These are phyloP conservation scores for Camarhynchus parvulus DNA, from an alignment of 2,113 vertebrate genomes.

Conservation along the genomic window DNA sequence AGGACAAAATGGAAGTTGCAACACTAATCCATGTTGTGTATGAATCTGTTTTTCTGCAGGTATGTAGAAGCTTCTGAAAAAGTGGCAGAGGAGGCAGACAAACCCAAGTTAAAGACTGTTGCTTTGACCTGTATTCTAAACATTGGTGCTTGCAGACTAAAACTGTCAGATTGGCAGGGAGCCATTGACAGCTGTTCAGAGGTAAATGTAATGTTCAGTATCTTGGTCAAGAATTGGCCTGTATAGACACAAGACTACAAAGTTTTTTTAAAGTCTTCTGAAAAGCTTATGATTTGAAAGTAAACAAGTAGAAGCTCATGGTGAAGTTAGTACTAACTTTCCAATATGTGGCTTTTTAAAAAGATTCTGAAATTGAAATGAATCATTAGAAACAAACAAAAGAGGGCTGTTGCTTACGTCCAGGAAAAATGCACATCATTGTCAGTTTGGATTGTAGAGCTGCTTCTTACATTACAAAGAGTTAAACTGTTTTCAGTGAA, in stretches of 20 bases:
- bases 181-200: constrained; percentile 89
- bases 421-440: not conserved
- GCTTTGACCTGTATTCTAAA: constrained; percentile 91
- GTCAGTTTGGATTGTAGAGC: not conserved
- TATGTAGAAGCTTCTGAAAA: constrained; percentile 86
- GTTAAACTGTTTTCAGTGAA: not conserved
- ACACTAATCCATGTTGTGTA: not conserved
- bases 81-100: constrained; percentile 73
- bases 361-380: not conserved
- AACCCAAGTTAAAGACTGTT: constrained; percentile 80
- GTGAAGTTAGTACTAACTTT: not conserved
- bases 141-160: constrained; percentile 91
- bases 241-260: not conserved
- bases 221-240: not conserved
- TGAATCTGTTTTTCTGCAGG: constrained; percentile 71
- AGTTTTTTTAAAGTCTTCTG: not conserved
- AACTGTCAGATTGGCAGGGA: constrained; percentile 89
- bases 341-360: not conserved
- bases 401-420: not conserved
- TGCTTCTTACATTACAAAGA: not conserved
- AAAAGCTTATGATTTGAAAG: not conserved
- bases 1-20: not conserved
- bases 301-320: not conserved
- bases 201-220: constrained; percentile 72
- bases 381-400: not conserved